Percentiles rank a stretch among this genome's conserved stretches.
phyloP scores from a whole-genome alignment of 2,113 vertebrate genomes.

The Mystacornis crossleyi region DNA sequence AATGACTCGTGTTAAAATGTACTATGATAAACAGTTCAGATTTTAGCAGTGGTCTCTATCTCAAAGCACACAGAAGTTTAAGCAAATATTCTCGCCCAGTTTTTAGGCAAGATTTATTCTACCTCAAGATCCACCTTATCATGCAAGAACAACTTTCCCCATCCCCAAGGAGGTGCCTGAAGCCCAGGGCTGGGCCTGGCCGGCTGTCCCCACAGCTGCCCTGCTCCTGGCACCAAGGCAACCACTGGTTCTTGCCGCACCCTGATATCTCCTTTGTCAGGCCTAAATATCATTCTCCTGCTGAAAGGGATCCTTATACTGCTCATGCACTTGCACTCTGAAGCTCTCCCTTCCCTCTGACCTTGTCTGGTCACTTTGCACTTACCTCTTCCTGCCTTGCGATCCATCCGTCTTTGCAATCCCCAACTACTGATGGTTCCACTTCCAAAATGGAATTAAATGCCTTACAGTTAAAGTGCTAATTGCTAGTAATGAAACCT shows the following conservation, averaged over 20 bases:
- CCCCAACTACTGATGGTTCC: background rate
- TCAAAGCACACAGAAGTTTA: background rate
- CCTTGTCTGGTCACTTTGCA: background rate
- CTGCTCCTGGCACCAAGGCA: background rate
- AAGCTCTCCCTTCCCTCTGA: background rate
- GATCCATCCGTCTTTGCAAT: background rate
- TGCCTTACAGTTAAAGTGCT: slow-evolving; percentile 30
- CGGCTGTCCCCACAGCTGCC: background rate
- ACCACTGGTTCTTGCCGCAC: fast-evolving
- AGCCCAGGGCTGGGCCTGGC: background rate
- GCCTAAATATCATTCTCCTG: background rate
- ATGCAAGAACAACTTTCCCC: background rate
- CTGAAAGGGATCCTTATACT: background rate
- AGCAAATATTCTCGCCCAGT: background rate
- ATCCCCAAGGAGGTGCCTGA: fast-evolving
- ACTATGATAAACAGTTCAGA: background rate
- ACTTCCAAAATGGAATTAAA: slow-evolving; percentile 45
- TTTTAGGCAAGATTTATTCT: background rate
- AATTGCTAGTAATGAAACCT: slow-evolving; percentile 68
- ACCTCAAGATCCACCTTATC: background rate
- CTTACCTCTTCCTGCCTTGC: background rate
- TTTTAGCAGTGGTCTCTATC: background rate
- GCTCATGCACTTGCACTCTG: background rate
- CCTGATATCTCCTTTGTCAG: background rate
- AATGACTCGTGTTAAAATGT: background rate